phyloP scores from a whole-genome alignment of 2,797 vertebrate species.

The Botia kubotai region DNA sequence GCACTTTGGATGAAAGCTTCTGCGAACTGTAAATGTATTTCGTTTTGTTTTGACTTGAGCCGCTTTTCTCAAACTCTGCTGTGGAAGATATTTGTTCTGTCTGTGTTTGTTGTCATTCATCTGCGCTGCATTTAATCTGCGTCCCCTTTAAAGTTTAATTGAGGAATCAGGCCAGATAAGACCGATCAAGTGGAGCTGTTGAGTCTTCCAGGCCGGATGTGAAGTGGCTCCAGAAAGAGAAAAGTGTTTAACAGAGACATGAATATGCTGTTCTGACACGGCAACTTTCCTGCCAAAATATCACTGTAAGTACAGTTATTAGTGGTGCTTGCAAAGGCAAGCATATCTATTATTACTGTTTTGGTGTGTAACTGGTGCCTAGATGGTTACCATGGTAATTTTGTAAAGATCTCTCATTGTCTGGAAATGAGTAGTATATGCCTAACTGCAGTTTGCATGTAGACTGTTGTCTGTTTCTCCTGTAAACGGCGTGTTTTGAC shows the following conservation, averaged over 20 bases:
- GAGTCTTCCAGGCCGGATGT: not conserved
- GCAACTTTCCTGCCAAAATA: not conserved
- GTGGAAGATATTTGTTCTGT: not conserved
- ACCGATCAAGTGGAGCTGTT: not conserved
- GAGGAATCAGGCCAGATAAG: not conserved
- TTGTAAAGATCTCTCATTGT: not conserved
- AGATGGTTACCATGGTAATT: not conserved
- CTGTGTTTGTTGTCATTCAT: not conserved
- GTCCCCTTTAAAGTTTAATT: not conserved
- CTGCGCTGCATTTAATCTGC: not conserved
- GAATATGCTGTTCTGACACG: not conserved
- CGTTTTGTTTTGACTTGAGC: not conserved
- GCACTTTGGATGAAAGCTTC: too few relatives aligned
- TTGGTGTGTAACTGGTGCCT: not conserved
- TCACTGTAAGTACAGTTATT: not conserved
- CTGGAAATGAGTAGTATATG: not conserved
- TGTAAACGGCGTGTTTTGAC: conserved; percentile 57
- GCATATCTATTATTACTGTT: not conserved
- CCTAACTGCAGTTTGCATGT: not conserved
- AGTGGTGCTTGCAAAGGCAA: not conserved
- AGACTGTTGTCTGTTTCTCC: not conserved
- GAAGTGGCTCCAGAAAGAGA: not conserved
- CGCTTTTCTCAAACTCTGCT: not conserved
- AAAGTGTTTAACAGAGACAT: not conserved
- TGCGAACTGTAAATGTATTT: too few relatives aligned